Base-by-base conservation (phyloP, 2,888 invertebrate species). In the Morpho achilles region DNA sequence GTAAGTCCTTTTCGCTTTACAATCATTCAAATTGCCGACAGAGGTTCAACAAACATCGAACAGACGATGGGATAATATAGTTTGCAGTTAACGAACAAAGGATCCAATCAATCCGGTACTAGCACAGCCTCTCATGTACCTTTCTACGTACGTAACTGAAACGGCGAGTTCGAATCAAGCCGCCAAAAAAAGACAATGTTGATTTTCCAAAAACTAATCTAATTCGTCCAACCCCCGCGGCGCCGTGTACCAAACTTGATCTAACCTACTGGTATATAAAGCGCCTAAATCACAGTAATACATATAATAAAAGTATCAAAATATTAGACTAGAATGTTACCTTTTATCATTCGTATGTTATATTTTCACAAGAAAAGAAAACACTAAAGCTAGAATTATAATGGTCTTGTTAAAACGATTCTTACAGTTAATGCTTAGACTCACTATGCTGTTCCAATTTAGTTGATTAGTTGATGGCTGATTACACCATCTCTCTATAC, bases 81-180 rank as follows among this genome's bases (percentile, higher is more conserved):
- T 60, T 60, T 60, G 60, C 50, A 58, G 50, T 54, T 58, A 58
- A 60, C 62, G 58, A 62, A 62, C 63, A 58, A 63, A 56, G 58
- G 58, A 39, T 46, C 50, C 53, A 60, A 52, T 47, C 57, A 52
- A 47, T 46, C 45, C 45, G 45, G 10, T 23, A n/a, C 45, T 40
- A 45, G 9, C 53, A 53, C 53, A 22, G 7, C 46, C 8, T 9
- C 7, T 9, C 43, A 43, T n/a, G n/a, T 9, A 43, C n/a, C 7
- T n/a, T 8, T 45, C 16, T 47, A 3, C 32, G 40, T n/a, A 46
- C 16, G 39, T 44, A 40, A 46, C 40, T 45, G 46, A 45, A 41
- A 46, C 40, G 22, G 41, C 53, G 22, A 44, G 44, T 32, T 52
- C 10, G 46, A 22, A 40, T 16, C 53, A 40, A 44, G 55, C 55